Evolutionary conservation across 2,797 vertebrate genomes (phyloP), one percentile per base, ranked within the genome.

Genomic region (Tapera naevia): DNA sequence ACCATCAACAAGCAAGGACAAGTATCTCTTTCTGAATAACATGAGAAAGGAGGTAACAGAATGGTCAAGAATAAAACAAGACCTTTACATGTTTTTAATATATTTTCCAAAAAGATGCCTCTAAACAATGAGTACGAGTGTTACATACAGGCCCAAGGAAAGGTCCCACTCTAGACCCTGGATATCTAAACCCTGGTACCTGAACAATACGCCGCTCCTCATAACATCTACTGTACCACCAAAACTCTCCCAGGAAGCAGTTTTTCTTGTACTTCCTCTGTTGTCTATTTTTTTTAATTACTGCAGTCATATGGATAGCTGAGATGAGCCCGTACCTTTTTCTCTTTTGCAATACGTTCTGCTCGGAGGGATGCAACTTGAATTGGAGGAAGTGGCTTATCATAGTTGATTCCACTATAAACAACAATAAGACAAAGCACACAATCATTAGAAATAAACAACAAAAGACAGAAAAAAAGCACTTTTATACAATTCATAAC

Each of bases 281-380:
- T 10, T 71, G 37, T n/a, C 50, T 70, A 3, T 17, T 13, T 76
- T 66, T n/a, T 74, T 81, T 66, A 51, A 73, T 50, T 70, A 50
- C 28, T 87, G 74, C 67, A 90, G 48, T 32, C 51, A 43, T 8
- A 65, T 4, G 27, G 17, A 27, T 5, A 81, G 61, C 70, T 41
- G 37, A 80, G 33, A 32, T 17, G 35, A 58, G 28, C 19, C 19
- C 16, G 3, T 91, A 99, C 99, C 99, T 99, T 99, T 91, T 99
- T 99, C 97, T 99, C 99, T 93, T 99, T 99, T 46, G 99, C 98
- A 65, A 99, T 99, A 82, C 99, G 98, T 74, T 99, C 99, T 27
- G 99, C 99, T 62, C 99, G 98, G 78, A 99, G 99, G 45, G 99
- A 99, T 2, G 99, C 99, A 33, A 99, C 99, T 95, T 99, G 99